phyloP scores from a whole-genome alignment of 2,888 invertebrate genomes.

The Chromoteleia sp. region DNA sequence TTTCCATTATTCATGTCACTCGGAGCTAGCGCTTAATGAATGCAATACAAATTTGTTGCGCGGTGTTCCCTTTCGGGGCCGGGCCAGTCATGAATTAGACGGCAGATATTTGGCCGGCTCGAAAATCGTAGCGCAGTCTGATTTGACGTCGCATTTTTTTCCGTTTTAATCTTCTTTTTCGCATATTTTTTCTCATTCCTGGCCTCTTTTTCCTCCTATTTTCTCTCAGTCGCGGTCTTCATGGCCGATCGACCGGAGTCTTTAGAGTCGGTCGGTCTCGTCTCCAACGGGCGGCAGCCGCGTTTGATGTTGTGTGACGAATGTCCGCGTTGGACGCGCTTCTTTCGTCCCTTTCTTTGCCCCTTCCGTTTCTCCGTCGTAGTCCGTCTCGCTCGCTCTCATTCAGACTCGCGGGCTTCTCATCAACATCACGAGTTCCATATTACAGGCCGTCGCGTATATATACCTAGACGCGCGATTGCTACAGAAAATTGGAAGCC shows the following conservation, averaged over 20 bases:
- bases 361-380: conserved; percentile 54
- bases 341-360: conserved; percentile 74
- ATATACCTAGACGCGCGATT: conserved; percentile 59
- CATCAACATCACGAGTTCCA: conserved; percentile 65
- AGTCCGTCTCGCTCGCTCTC: conserved; percentile 60
- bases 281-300: conserved; percentile 82
- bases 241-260: conserved; percentile 83
- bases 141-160: conserved; percentile 66
- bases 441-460: conserved; percentile 59
- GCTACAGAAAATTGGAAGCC: conserved; percentile 77
- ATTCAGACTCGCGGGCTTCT: conserved; percentile 46
- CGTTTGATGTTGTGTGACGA: conserved; percentile 85
- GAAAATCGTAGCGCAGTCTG: conserved; percentile 66
- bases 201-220: conserved; percentile 71
- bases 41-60: conserved; percentile 67
- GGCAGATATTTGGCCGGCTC: conserved; percentile 61
- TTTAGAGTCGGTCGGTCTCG: conserved; percentile 83
- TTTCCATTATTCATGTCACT: conserved; percentile 68
- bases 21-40: conserved; percentile 50
- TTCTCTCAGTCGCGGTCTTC: conserved; percentile 78
- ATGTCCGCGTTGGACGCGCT: conserved; percentile 84
- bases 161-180: conserved; percentile 70
- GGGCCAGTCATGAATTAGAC: conserved; percentile 61
- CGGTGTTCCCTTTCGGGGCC: conserved; percentile 54
- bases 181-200: conserved; percentile 71